Evolutionary conservation across 2,113 vertebrate species (phyloP), one percentile per base, ranked within the genome.

Genomic region (Gallinago undulata): DNA sequence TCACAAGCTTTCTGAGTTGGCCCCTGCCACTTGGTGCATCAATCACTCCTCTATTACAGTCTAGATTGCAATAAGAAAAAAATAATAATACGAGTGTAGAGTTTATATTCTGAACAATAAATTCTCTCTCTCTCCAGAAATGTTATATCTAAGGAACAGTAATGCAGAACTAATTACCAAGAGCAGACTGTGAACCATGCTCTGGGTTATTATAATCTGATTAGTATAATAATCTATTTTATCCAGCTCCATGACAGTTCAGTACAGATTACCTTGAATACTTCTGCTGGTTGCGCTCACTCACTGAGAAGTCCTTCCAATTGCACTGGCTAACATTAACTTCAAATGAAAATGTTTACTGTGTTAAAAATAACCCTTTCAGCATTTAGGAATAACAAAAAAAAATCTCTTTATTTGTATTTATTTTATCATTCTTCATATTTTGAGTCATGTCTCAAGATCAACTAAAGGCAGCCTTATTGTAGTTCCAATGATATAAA

Each of bases 361-460:
- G 25, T 88, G 76, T 72, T 84, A 92, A 96, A 96, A 95, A 92
- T 96, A 96, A 87, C 90, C 67, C 89, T 95, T 96, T 94, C 87
- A 56, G 50, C 33, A 70, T 84, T 86, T n/a, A 82, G 31, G 17
- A 5, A 55, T 55, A 55, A 1, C 12, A 14, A 21, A 33, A 45
- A 78, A 70, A 39, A 66, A 37, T 4, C 64, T 31, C 11, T 77
- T 73, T 79, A 74, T 84, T 94, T 87, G 66, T 94, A 94, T 93
- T 96, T 94, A 73, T 62, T 55, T 84, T 93, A 50, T 90, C 75
- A 85, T 96, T 90, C 94, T 93, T 96, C 85, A 68, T 13, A 19
- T 76, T 96, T 91, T 86, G 92, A 93, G 82, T 94, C 92, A 95
- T 56, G 93, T 96, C 91, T 96, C 92, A 89, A 68, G 76, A 94